Evolutionary conservation across 1,140 invertebrate species (phyloP).

Genomic region (Pseudomyrmex dendroicus): DNA sequence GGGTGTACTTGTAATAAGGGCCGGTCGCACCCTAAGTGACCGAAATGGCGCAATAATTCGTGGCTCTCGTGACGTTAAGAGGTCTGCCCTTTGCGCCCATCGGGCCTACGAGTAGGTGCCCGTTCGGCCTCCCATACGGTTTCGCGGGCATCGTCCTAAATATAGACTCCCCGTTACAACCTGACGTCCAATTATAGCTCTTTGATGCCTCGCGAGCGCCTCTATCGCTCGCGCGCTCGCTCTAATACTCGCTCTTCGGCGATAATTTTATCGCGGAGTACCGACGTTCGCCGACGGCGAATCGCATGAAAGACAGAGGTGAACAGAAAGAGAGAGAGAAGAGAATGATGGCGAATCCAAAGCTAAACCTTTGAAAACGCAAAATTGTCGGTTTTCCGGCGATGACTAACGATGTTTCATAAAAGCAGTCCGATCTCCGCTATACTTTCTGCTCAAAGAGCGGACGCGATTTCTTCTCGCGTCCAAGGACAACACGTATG

Average conservation of each 20-base stretch:
- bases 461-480: constrained; percentile 47
- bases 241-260: constrained; percentile 53
- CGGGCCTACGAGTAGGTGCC: constrained; percentile 71
- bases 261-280: constrained; percentile 79
- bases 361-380: constrained; percentile 58
- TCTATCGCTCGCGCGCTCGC: constrained; percentile 65
- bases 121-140: constrained; percentile 74
- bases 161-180: constrained; percentile 79
- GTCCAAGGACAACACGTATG: constrained; percentile 43
- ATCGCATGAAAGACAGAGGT: constrained; percentile 15
- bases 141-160: constrained; percentile 80
- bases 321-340: not conserved
- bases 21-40: constrained; percentile 83
- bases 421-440: constrained; percentile 39
- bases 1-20: constrained; percentile 80
- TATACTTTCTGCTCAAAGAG: constrained; percentile 37
- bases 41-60: constrained; percentile 84
- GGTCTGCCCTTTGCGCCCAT: constrained; percentile 78
- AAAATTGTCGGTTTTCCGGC: constrained; percentile 58
- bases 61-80: constrained; percentile 84
- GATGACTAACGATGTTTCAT: constrained; percentile 64
- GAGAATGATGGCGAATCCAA: constrained; percentile 37
- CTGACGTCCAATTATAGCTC: constrained; percentile 83
- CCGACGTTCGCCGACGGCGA: constrained; percentile 46
- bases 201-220: constrained; percentile 80